phyloP scores from a whole-genome alignment of 2,113 vertebrate species.

The Oryzias celebensis region DNA sequence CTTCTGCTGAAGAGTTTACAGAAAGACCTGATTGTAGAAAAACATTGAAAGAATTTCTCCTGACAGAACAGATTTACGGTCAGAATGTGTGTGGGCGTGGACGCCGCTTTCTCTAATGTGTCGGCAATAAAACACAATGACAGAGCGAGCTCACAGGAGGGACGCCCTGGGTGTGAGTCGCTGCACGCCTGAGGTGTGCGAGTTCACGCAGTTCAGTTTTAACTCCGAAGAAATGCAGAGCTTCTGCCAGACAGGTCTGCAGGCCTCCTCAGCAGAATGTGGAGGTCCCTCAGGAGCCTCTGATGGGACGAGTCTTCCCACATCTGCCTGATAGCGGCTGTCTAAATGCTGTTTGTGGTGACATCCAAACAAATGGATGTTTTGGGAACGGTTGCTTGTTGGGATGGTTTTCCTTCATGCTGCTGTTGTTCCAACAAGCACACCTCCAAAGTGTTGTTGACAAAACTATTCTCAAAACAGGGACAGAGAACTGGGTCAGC shows the following conservation, averaged over 20 bases:
- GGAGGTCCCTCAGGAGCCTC: constrained; percentile 1
- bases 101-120: constrained; percentile 15
- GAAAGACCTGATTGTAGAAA: neutral
- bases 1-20: constrained; percentile 4
- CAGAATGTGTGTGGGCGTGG: constrained; percentile 2
- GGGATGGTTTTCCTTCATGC: neutral
- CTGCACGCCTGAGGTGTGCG: constrained; percentile 17
- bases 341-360: neutral
- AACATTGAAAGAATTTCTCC: constrained; percentile 21
- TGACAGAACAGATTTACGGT: constrained; percentile 37
- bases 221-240: neutral
- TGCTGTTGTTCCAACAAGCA: neutral
- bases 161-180: neutral
- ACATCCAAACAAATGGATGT: neutral
- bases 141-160: constrained; percentile 10
- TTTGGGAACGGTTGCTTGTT: neutral
- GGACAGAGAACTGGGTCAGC: neutral
- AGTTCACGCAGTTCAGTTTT: neutral
- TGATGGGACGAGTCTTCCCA: constrained; percentile 1
- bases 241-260: neutral
- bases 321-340: neutral
- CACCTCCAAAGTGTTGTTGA: neutral
- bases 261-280: constrained; percentile 12
- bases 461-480: neutral
- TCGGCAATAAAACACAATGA: constrained; percentile 13